Conservation (phyloP, 2,113 vertebrate genomes). For the Rattus rattus region DNA sequence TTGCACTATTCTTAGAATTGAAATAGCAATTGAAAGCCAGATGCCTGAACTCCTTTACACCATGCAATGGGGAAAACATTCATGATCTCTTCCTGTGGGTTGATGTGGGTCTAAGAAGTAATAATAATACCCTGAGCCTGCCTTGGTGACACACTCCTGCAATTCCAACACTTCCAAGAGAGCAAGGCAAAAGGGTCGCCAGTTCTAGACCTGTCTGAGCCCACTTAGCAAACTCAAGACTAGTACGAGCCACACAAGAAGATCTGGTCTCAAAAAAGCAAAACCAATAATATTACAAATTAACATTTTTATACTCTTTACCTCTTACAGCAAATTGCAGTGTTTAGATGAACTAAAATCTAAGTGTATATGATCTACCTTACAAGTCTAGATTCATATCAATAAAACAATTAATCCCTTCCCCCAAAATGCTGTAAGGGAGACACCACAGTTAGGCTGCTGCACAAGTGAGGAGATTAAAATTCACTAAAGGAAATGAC, state of each 20-base stretch:
- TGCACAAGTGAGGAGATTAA: neutral
- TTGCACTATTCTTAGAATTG: too few relatives aligned
- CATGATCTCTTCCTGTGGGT: neutral
- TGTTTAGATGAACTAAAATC: conserved; percentile 31
- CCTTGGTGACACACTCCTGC: neutral
- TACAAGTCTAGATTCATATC: conserved; percentile 22
- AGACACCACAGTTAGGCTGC: neutral
- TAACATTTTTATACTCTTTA: neutral
- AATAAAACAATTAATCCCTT: neutral
- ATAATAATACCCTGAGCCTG: neutral
- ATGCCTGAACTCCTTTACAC: neutral
- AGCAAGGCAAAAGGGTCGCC: neutral
- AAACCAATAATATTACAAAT: neutral
- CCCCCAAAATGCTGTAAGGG: neutral
- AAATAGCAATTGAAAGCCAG: neutral
- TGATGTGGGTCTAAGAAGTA: neutral
- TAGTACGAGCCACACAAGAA: neutral
- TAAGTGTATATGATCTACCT: neutral
- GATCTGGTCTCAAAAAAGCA: neutral
- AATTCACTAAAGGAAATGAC: neutral
- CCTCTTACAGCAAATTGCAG: neutral
- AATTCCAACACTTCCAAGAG: neutral
- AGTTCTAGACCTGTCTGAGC: neutral
- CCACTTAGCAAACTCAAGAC: neutral
- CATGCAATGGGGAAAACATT: neutral